Evolutionary conservation across 2,113 vertebrate genomes (phyloP).

Genomic region (Entomyzon cyanotis): DNA sequence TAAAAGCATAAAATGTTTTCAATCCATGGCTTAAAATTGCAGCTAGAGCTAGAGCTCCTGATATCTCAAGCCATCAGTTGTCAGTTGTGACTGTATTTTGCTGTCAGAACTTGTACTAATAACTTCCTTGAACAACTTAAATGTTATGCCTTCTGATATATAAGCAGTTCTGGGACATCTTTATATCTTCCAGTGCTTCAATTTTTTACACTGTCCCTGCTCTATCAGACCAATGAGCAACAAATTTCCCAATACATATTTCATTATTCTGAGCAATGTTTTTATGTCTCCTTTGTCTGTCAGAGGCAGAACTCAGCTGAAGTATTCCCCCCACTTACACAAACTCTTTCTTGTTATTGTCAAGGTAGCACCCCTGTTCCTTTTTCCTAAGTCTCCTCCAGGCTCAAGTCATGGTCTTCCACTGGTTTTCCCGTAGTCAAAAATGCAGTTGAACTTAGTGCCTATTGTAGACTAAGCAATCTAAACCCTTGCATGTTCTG

Average conservation of each 20-base stretch:
- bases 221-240: background rate
- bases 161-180: background rate
- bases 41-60: background rate
- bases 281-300: background rate
- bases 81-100: background rate
- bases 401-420: background rate
- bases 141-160: background rate
- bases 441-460: background rate
- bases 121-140: background rate
- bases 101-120: background rate
- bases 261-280: background rate
- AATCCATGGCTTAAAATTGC: background rate
- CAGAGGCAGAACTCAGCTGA: background rate
- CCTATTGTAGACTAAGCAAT: background rate
- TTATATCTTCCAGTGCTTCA: background rate
- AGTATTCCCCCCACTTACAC: rapidly evolving
- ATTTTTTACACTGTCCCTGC: background rate
- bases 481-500: background rate
- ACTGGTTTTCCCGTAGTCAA: background rate
- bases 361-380: background rate
- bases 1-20: background rate
- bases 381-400: background rate
- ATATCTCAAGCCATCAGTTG: background rate
- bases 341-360: background rate
- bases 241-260: background rate